Percentiles rank a stretch among this genome's conserved stretches.
Conservation (phyloP, 2,797 vertebrate genomes). For the Sternotherus odoratus region DNA sequence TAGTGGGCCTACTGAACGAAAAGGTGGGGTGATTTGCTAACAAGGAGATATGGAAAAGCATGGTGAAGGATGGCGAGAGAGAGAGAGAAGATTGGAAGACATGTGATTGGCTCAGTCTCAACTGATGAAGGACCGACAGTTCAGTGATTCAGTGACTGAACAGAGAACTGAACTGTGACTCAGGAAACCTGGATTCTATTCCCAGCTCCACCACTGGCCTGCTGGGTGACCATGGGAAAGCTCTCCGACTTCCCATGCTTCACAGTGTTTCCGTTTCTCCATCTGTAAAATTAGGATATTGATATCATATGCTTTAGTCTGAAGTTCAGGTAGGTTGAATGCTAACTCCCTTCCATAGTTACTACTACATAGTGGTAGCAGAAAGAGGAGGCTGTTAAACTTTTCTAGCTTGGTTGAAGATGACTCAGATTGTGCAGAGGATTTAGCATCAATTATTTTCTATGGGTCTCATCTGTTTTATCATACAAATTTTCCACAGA, state of each 20-base stretch:
- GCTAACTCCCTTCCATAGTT: background rate
- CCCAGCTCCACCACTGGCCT: background rate
- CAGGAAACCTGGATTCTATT: background rate
- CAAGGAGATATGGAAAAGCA: too few species aligned
- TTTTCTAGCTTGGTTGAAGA: background rate
- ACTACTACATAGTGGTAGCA: background rate
- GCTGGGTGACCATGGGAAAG: background rate
- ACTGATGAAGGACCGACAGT: too few species aligned
- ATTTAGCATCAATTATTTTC: background rate
- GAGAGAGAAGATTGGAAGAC: too few species aligned
- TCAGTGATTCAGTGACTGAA: background rate
- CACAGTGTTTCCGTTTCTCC: accelerated
- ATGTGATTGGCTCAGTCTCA: too few species aligned
- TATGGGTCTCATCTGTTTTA: background rate
- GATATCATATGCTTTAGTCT: background rate
- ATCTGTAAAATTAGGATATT: background rate
- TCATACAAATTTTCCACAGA: background rate
- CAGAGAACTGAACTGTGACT: background rate
- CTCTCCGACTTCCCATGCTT: background rate
- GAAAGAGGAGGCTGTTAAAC: background rate
- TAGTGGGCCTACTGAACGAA: background rate
- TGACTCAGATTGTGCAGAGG: background rate
- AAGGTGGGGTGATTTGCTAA: too few species aligned
- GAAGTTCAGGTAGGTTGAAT: background rate
- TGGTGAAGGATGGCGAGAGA: too few species aligned